phyloP scores from a whole-genome alignment of 2,888 invertebrate species.

The Neria commutata region DNA sequence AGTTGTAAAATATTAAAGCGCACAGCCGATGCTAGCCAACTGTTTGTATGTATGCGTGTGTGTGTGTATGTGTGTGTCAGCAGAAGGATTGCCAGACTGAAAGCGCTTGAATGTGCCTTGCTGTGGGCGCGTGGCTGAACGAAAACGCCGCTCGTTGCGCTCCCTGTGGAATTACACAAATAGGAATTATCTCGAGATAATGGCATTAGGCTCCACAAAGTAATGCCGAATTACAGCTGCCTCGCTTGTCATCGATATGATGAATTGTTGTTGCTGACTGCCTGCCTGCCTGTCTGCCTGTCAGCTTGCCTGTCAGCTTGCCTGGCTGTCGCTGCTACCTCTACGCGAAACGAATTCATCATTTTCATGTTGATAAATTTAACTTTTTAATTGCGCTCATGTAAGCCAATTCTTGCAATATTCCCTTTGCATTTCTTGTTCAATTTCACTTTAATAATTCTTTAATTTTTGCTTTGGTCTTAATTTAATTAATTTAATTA shows the following conservation, averaged over 20 bases:
- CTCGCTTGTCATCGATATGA: neutral
- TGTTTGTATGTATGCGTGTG: neutral
- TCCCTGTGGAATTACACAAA: constrained; percentile 25
- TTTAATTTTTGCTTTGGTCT: too few species aligned
- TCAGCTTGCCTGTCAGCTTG: neutral
- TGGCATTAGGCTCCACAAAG: neutral
- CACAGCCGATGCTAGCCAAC: neutral
- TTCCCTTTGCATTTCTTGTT: too few species aligned
- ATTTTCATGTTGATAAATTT: too few species aligned
- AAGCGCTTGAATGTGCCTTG: constrained; percentile 1
- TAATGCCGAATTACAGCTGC: constrained; percentile 1
- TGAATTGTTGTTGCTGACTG: neutral
- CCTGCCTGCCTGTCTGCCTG: neutral
- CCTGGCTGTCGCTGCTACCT: neutral
- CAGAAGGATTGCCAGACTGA: neutral
- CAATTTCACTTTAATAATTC: too few species aligned
- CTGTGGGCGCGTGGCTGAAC: neutral
- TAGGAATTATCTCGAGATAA: constrained; percentile 34
- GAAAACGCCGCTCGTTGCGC: neutral
- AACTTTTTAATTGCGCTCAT: too few species aligned
- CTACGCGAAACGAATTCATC: too few species aligned
- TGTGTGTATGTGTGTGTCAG: neutral
- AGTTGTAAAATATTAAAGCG: constrained; percentile 43
- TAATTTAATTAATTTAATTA: too few species aligned
- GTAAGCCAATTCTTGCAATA: too few species aligned